A percentile compares a stretch with the other conserved stretches of the same genome.
phyloP scores from a whole-genome alignment of 2,113 vertebrate species.

The Actenoides lindsayi region DNA sequence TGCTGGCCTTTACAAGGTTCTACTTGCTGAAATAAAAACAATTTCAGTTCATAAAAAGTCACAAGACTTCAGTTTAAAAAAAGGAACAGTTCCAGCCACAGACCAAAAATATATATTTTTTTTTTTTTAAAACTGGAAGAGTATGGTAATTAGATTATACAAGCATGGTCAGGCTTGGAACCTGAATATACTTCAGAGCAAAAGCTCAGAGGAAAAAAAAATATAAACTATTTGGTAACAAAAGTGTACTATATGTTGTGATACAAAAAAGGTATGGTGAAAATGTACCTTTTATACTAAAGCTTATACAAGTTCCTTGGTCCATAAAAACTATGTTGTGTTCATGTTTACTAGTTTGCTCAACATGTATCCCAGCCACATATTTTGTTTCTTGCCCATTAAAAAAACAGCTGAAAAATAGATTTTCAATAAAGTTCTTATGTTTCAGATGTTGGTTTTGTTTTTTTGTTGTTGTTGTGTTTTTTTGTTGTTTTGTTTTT shows the following conservation, averaged over 20 bases:
- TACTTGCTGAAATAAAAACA: conserved; percentile 84
- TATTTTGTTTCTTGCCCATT: conserved; percentile 84
- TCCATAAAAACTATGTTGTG: conserved; percentile 97
- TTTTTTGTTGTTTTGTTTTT: conserved; percentile 53
- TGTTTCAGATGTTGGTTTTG: conserved; percentile 62
- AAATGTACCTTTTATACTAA: conserved; percentile 99
- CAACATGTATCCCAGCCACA: conserved; percentile 80
- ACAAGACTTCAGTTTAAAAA: conserved; percentile 80
- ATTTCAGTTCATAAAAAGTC: conserved; percentile 84
- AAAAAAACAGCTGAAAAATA: conserved; percentile 80
- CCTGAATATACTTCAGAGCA: conserved; percentile 84
- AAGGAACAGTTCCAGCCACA: conserved; percentile 81
- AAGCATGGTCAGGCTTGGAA: conserved; percentile 82
- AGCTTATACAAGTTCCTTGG: conserved; percentile 99
- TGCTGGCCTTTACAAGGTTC: conserved; percentile 90
- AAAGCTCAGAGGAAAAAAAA: conserved; percentile 88
- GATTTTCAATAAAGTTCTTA: conserved; percentile 76
- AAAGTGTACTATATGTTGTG: conserved; percentile 96
- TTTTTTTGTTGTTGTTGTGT: conserved; percentile 24
- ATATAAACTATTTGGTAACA: conserved; percentile 98
- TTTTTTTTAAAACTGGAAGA: conserved; percentile 77
- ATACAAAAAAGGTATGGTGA: conserved; percentile 99
- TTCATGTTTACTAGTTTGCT: conserved; percentile 85
- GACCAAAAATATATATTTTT: conserved; percentile 80
- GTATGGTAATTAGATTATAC: conserved; percentile 84